Base-by-base conservation (phyloP, 1,140 invertebrate genomes). In the Acromyrmex charruanus region DNA sequence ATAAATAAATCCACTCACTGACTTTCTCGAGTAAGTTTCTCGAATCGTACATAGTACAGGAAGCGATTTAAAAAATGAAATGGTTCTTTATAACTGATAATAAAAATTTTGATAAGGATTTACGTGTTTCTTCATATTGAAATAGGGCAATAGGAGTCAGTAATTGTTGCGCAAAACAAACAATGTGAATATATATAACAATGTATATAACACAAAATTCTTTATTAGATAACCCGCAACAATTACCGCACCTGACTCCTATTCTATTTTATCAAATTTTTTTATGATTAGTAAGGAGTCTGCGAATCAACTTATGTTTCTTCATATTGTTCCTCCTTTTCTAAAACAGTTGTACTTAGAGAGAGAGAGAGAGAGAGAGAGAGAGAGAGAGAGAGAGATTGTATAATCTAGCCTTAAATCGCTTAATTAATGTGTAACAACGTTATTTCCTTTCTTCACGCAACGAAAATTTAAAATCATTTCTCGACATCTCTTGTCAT, bases 351-450 rank as follows among this genome's bases (percentile, higher is more conserved):
- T 71, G 2, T 71, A 58, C 28, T 44, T 58, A 35, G 6, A 35
- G 31, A 31, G 5, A 31, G 39, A 39, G 9, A 39, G 16, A 25
- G 58, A 31, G 31, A 35, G 31, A 35, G 31, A 35, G 31, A 35
- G 31, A 35, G 31, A 35, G 31, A 35, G 31, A 35, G 6, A 35
- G 6, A 35, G 31, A 35, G 31, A 35, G 31, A 35, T 3, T 3
- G 39, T 58, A 44, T 39, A 25, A 18, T 21, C 49, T 69, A 9
- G 39, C 12, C 35, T 58, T 39, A 71, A 69, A 55, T 69, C 21
- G 49, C 51, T 58, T 58, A 58, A 81, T 69, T 81, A 81, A 69
- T 25, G 51, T 7, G 49, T 49, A 55, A 25, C 55, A 49, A 53
- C 9, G n/a, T 31, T 28, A 69, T 55, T 69, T 25, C 35, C 63